Evolutionary conservation across 2,888 invertebrate genomes (phyloP).

Genomic region (Dinocampus coccinellae): DNA sequence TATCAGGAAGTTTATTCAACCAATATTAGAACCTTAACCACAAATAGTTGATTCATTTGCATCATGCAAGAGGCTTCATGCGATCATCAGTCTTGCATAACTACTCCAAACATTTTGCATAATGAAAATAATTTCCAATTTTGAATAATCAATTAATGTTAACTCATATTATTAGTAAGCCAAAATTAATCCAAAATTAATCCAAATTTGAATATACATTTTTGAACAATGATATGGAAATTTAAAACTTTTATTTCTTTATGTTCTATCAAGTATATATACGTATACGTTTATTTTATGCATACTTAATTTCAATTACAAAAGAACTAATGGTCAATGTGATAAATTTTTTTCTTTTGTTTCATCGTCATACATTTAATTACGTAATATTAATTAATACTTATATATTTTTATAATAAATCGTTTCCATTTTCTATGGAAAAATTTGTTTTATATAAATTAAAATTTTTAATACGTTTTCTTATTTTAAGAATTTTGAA

Average conservation of each 20-base stretch:
- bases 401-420: slow-evolving; percentile 11
- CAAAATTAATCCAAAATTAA: too few relatives aligned
- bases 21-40: not conserved
- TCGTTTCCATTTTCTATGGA: slow-evolving; percentile 19
- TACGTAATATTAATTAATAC: slow-evolving; percentile 33
- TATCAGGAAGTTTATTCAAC: not conserved
- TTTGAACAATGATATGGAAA: not conserved
- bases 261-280: slow-evolving; percentile 18
- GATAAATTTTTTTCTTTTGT: slow-evolving; percentile 36
- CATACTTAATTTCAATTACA: slow-evolving; percentile 61
- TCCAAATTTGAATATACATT: not conserved
- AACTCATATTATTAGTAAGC: not conserved
- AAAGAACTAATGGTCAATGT: slow-evolving; percentile 57
- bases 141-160: not conserved
- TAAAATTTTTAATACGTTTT: not conserved
- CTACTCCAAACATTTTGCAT: not conserved
- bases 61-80: not conserved
- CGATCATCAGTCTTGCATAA: not conserved
- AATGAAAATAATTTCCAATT: not conserved
- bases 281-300: slow-evolving; percentile 61
- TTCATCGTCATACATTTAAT: slow-evolving; percentile 43
- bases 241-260: not conserved
- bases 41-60: not conserved
- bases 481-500: not conserved
- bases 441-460: slow-evolving; percentile 21